Evolutionary conservation across 2,888 invertebrate genomes (phyloP), one percentile per base, ranked within the genome.

Genomic region (Stramonita haemastoma): DNA sequence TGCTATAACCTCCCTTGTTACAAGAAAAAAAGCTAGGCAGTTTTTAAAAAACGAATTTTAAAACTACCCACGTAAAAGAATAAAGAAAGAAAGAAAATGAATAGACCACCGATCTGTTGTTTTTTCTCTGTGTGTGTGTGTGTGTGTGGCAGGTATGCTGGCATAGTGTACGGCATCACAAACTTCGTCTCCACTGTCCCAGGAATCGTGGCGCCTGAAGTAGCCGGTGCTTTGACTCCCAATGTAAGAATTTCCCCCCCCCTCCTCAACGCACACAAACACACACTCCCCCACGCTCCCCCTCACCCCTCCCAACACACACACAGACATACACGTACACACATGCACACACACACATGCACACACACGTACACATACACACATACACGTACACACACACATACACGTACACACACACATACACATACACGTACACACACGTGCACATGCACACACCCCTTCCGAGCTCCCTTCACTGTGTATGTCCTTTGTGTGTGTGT

Each of bases 111-210:
- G n/a, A n/a, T 60, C 17, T 60, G 15, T 1, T 8, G 15, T 4
- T 60, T 60, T 60, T 60, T 60, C 22, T 60, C 17, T 60, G 46
- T 46, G 46, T 46, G 46, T 46, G 46, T 46, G 46, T 46, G 46
- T 46, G 46, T 46, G 46, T 46, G 46, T 66, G 66, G 17, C 87
- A 94, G 94, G 87, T 95, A 93, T 91, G 94, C 95, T 0, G 95
- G 95, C 46, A 92, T 95, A 0, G 79, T 95, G 79, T 95, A 92
- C 86, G 95, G 95, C 13, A 93, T 95, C 13, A 93, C 94, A 6
- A 95, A 95, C 91, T 94, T 94, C 0, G 73, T 93, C 0, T 95
- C 94, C 1, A 94, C 95, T 0, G 89, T 96, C 11, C 96, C 96
- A 46, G 95, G 95, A 22, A 94, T 95, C 92, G 91, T 95, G 11